A percentile compares a stretch with the other conserved stretches of the same genome.
phyloP scores from a whole-genome alignment of 53 echinoderm and acorn worm species.

The Echinometra lucunter region DNA sequence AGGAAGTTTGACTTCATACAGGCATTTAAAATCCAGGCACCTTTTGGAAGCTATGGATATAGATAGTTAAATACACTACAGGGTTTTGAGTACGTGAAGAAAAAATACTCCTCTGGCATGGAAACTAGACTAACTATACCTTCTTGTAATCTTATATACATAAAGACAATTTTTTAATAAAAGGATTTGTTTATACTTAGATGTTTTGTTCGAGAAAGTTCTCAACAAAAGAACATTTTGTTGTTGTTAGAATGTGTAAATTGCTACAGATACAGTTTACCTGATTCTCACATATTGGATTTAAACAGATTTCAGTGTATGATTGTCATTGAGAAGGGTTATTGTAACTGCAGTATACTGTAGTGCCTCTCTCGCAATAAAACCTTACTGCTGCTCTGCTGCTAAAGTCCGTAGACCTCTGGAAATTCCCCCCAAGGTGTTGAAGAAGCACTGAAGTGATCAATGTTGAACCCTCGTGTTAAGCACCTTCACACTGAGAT shows the following conservation, averaged over 20 bases:
- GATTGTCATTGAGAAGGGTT: not conserved
- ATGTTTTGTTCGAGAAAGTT: not conserved
- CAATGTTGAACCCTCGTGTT: not conserved
- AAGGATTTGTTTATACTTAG: constrained; percentile 61
- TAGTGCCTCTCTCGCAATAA: constrained; percentile 6
- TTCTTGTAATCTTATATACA: constrained; percentile 60
- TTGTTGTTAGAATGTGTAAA: constrained; percentile 26
- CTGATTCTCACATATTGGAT: not conserved
- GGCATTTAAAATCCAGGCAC: too few relatives aligned
- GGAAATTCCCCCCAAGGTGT: not conserved
- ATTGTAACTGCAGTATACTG: not conserved
- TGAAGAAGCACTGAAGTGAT: not conserved
- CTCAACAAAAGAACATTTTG: not conserved
- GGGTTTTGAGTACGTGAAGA: not conserved
- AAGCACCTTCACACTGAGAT: not conserved
- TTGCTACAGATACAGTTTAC: not conserved
- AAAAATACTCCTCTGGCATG: not conserved
- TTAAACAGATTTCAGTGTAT: not conserved
- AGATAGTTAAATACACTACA: not conserved
- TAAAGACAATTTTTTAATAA: constrained; percentile 61
- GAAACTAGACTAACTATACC: constrained; percentile 49
- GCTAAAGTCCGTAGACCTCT: not conserved
- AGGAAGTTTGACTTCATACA: too few relatives aligned
- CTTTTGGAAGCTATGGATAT: not conserved
- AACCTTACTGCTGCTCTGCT: not conserved